Percentiles rank a stretch among this genome's conserved stretches.
These are phyloP conservation scores for Picus viridis DNA, from an alignment of 2,797 vertebrate species.

Conservation along the genomic window DNA sequence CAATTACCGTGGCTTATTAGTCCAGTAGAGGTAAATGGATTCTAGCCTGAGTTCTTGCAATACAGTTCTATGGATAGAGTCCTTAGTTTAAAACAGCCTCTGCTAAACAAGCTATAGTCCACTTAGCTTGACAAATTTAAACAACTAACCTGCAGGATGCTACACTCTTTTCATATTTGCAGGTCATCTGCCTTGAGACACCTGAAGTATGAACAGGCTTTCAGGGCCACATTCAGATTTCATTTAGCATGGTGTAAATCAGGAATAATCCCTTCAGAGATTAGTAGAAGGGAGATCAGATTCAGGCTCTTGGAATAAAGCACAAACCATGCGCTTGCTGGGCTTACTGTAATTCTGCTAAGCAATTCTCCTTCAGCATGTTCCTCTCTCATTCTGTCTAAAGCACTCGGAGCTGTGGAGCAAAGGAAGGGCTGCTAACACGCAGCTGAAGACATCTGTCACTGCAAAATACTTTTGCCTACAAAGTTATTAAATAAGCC, in stretches of 20 bases:
- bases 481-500: background rate
- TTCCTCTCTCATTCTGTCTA: background rate
- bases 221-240: slow-evolving; percentile 31
- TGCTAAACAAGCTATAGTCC: background rate
- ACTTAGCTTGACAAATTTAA: slow-evolving; percentile 40
- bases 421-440: background rate
- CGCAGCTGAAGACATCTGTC: background rate
- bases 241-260: background rate
- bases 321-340: slow-evolving; percentile 53
- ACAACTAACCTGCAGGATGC: background rate
- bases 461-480: background rate
- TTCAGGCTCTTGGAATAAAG: slow-evolving; percentile 37
- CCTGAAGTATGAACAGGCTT: background rate
- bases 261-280: slow-evolving; percentile 61
- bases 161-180: slow-evolving; percentile 8
- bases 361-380: slow-evolving; percentile 30
- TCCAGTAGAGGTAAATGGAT: background rate
- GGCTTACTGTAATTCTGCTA: slow-evolving; percentile 62
- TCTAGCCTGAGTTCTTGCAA: background rate
- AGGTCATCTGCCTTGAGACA: slow-evolving; percentile 28
- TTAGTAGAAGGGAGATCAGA: slow-evolving; percentile 47
- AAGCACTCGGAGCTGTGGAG: background rate
- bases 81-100: background rate
- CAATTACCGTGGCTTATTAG: background rate
- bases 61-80: background rate